These are phyloP conservation scores for Copidosoma floridanum DNA, from an alignment of 1,140 invertebrate species.

Conservation along the genomic window DNA sequence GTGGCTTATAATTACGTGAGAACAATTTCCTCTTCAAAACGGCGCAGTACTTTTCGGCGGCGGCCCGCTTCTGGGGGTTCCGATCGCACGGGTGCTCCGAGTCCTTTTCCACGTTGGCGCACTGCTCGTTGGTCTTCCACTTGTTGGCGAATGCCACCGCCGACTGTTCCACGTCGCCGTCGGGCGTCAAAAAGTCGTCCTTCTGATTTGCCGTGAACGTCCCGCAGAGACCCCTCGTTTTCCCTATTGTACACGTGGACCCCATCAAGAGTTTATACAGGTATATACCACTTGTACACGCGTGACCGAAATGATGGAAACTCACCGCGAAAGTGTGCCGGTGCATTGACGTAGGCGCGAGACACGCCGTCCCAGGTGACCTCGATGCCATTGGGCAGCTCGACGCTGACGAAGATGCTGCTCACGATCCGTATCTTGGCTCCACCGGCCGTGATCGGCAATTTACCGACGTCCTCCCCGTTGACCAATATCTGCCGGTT, in stretches of 20 bases:
- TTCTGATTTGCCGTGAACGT: constrained; percentile 84
- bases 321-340: constrained; percentile 67
- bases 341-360: constrained; percentile 77
- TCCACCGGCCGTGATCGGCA: constrained; percentile 38
- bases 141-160: constrained; percentile 79
- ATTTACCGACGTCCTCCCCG: constrained; percentile 64
- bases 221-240: constrained; percentile 76
- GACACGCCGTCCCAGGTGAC: constrained; percentile 84
- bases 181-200: constrained; percentile 85
- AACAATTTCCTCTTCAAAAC: constrained; percentile 70
- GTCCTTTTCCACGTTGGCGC: constrained; percentile 60
- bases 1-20: constrained; percentile 51
- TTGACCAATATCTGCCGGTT: constrained; percentile 68
- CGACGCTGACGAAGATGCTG: constrained; percentile 72
- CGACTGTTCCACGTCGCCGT: constrained; percentile 77
- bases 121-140: constrained; percentile 79
- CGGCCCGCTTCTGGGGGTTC: constrained; percentile 67
- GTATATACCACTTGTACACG: too few relatives aligned
- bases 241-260: too few relatives aligned
- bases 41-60: constrained; percentile 69
- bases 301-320: too few relatives aligned
- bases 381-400: constrained; percentile 72
- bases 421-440: constrained; percentile 50
- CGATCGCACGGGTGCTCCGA: constrained; percentile 68
- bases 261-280: too few relatives aligned